phyloP scores from a whole-genome alignment of 1,140 invertebrate genomes.

The Caenorhabditis inopinata region DNA sequence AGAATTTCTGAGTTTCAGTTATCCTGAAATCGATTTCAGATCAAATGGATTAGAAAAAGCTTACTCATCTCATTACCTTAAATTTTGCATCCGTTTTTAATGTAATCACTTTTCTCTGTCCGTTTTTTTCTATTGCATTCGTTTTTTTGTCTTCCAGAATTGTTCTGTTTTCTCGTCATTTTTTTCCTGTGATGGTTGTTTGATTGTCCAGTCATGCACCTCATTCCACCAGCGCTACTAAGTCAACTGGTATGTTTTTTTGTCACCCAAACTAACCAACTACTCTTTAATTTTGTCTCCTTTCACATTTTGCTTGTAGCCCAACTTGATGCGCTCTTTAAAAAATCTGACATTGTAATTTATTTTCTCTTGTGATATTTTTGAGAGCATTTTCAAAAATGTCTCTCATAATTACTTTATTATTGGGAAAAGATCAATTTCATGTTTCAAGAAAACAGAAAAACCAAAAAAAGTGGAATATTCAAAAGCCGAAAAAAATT shows the following conservation, averaged over 20 bases:
- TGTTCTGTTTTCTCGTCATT: neutral
- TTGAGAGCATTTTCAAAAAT: neutral
- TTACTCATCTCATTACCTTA: neutral
- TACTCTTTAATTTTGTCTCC: neutral
- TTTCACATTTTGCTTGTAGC: no score
- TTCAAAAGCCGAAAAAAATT: conserved; percentile 8
- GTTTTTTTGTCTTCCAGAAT: neutral
- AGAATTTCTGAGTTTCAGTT: no score
- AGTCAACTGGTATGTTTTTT: conserved; percentile 14
- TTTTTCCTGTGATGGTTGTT: conserved; percentile 20
- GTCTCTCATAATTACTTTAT: no score
- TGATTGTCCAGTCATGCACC: conserved; percentile 24
- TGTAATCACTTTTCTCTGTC: conserved; percentile 1
- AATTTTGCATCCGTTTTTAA: neutral
- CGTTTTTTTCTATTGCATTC: neutral
- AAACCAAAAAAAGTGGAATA: conserved; percentile 16
- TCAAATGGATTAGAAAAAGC: no score
- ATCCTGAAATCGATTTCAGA: no score
- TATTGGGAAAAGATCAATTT: no score
- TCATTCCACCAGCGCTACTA: conserved; percentile 24
- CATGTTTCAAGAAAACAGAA: neutral
- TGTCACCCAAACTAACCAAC: neutral
- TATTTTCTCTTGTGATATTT: neutral
- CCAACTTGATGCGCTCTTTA: no score
- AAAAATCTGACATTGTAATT: neutral